Evolutionary conservation across 2,888 invertebrate genomes (phyloP), one percentile per base, ranked within the genome.

Genomic region (Autographa gamma): DNA sequence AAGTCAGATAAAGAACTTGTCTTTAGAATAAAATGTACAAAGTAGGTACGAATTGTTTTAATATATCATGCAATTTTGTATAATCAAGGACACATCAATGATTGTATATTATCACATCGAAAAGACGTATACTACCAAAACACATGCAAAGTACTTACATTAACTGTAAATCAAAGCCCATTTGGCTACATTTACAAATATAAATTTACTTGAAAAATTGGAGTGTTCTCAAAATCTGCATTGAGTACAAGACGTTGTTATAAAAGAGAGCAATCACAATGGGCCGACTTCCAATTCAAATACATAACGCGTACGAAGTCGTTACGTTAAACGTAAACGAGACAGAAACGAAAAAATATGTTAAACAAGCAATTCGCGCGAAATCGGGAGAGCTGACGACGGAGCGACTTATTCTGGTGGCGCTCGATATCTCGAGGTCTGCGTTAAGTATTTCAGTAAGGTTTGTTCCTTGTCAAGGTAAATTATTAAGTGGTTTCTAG

Each of bases 321-420:
- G 92, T 93, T 93, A 92, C 90, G 88, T 81, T 91, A 90, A 90
- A 90, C 88, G 90, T 89, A 90, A 90, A 91, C 88, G 91, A 91
- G 90, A 91, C 90, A 90, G 88, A 91, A 91, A 88, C 88, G 90
- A 90, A 92, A 92, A 93, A 93, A 93, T 93, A 93, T 93, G 93
- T 92, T 92, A 92, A 93, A 93, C 93, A 94, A 93, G 93, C 93
- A 91, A 93, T 93, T 93, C 91, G 84, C 91, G 90, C 86, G 88
- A 90, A 84, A 91, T 90, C 91, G 89, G 85, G 88, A 91, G 91
- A 89, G 84, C 92, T 93, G 92, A 91, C 91, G 89, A 89, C 86
- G 84, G 82, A 74, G 71, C 73, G 84, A 76, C 60, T 76, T 85
- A 92, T 91, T 85, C 75, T 60, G 67, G 63, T 67, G 81, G 73